These are phyloP conservation scores for Peromyscus aztecus DNA, from an alignment of 2,797 vertebrate genomes.

Conservation along the genomic window DNA sequence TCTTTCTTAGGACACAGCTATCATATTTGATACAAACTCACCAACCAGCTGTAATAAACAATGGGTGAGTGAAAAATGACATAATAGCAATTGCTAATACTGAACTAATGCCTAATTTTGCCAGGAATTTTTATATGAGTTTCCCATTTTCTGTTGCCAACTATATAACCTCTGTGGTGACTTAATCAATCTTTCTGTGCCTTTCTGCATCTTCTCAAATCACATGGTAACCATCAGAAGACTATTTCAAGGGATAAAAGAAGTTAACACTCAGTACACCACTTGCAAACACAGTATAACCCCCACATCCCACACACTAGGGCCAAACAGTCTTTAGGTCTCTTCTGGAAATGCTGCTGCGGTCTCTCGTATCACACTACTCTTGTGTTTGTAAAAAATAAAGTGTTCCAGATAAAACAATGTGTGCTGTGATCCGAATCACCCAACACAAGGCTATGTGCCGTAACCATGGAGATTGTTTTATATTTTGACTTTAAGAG, in stretches of 20 bases:
- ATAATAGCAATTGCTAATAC: not conserved
- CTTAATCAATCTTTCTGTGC: not conserved
- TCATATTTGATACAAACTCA: not conserved
- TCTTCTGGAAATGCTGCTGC: not conserved
- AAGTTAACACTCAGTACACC: not conserved
- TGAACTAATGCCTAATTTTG: not conserved
- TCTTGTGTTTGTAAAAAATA: constrained; percentile 52
- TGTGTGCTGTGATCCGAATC: constrained; percentile 15
- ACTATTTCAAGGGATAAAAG: not conserved
- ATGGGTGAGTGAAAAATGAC: not conserved
- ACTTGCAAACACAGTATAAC: not conserved
- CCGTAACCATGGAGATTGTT: constrained; percentile 81
- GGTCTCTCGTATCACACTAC: not conserved
- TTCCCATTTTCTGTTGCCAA: not conserved
- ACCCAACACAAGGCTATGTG: constrained; percentile 70
- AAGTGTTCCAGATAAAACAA: constrained; percentile 74
- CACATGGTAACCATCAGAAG: not conserved
- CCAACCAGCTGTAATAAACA: not conserved
- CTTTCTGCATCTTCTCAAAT: not conserved
- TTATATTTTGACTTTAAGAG: constrained; percentile 71
- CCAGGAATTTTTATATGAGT: not conserved
- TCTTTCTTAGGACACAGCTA: not conserved
- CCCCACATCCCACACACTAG: not conserved
- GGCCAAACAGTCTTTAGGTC: not conserved
- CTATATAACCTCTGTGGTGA: not conserved